Base-by-base conservation (phyloP, 2,797 vertebrate species). In the Acrocephalus scirpaceus region DNA sequence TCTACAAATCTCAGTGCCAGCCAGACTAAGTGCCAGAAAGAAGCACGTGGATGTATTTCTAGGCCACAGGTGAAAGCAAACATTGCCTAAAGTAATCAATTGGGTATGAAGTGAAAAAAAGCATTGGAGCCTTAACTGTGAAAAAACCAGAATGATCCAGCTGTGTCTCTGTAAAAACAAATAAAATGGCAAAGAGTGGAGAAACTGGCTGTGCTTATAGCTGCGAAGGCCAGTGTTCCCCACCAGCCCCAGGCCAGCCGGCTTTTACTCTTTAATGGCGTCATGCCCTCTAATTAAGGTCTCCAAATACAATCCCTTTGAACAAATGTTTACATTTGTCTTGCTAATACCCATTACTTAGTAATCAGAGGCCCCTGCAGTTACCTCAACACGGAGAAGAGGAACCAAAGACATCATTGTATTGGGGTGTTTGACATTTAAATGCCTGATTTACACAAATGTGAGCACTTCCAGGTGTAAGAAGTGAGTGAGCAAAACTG, bases 261-360 rank as follows among this genome's bases (percentile, higher is more conserved):
- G 78, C 66, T 94, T 90, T 95, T 95, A 70, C 77, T 86, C 82
- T 95, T 97, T 94, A 97, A 95, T 90, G 86, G 86, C 36, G 80
- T 86, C 65, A 36, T 90, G 84, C 84, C 93, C 96, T 96, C 92
- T 95, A 97, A 97, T 97, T 97, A 96, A 91, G 81, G 40, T 57
- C 83, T 84, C 71, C 65, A 91, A 94, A 54, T 82, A 86, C 86
- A 95, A 94, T 51, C 50, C 57, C 87, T 96, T 97, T 97, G 96
- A 96, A 97, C 89, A 96, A 96, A 81, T 95, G 92, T 96, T 94
- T 95, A 84, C 95, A 90, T 96, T 95, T 96, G 79, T 95, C 94
- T 90, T 94, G 74, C 88, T 97, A 96, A 96, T 94, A 91, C 57
- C 83, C 72, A 72, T 83, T 93, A 91, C 74, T 79, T 88, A 92